Percentiles rank a stretch among this genome's conserved stretches.
Conservation (phyloP, 2,888 invertebrate genomes). For the Isoperla grammatica region DNA sequence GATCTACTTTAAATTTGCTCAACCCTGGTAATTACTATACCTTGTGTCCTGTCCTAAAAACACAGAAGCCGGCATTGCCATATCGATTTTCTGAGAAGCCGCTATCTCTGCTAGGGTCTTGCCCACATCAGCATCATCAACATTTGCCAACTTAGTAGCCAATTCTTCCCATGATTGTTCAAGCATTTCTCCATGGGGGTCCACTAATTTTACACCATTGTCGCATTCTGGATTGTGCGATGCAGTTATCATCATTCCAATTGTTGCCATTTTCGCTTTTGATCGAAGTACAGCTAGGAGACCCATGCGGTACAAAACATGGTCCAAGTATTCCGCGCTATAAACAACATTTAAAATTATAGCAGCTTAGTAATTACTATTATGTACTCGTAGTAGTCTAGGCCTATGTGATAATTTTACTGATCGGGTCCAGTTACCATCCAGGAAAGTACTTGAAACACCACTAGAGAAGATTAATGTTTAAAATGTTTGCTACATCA, state of each 20-base stretch:
- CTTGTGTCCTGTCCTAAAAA: constrained; percentile 78
- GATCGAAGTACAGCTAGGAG: constrained; percentile 86
- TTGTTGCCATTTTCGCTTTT: constrained; percentile 67
- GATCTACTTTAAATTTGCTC: too few relatives aligned
- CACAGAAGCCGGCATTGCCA: constrained; percentile 64
- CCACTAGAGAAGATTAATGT: neutral
- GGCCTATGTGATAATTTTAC: neutral
- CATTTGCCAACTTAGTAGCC: constrained; percentile 84
- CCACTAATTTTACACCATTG: constrained; percentile 94
- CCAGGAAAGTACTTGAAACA: neutral
- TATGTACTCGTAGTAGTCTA: constrained; percentile 32
- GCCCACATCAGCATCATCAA: constrained; percentile 65
- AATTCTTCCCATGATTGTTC: constrained; percentile 85
- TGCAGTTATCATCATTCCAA: constrained; percentile 99
- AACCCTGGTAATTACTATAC: constrained; percentile 51
- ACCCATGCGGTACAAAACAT: constrained; percentile 94
- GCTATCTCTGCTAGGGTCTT: constrained; percentile 64
- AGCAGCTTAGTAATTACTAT: constrained; percentile 22
- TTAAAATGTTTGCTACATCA: too few relatives aligned
- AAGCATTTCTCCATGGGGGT: constrained; percentile 96
- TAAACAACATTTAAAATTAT: too few relatives aligned
- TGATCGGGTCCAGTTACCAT: too few relatives aligned
- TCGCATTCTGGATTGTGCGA: constrained; percentile 96
- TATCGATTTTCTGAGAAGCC: constrained; percentile 64
- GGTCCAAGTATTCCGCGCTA: constrained; percentile 79